Percentiles rank a stretch among this genome's conserved stretches.
Conservation (phyloP, 2,797 vertebrate genomes). For the Psittacula echo region DNA sequence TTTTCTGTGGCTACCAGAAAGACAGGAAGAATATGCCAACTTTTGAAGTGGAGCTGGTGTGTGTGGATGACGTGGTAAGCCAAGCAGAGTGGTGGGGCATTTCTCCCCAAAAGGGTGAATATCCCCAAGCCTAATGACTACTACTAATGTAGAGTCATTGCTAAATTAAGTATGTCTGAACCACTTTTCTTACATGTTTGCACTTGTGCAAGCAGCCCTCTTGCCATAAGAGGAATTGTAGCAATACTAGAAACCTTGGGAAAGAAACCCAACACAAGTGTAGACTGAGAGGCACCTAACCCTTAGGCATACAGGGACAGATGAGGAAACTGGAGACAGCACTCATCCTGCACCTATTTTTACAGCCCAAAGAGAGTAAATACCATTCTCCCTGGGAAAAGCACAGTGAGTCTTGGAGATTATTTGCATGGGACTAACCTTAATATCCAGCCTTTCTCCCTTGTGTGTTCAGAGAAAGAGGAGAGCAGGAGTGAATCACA, state of each 20-base stretch:
- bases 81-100: not conserved
- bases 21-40: not conserved
- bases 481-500: not conserved
- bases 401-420: not conserved
- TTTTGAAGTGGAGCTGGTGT: not conserved
- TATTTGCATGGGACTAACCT: not conserved
- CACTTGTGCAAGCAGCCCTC: not conserved
- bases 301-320: not conserved
- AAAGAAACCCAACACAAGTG: not conserved
- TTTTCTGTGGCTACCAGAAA: not conserved
- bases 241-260: not conserved
- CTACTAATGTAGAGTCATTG: not conserved
- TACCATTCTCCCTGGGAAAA: not conserved
- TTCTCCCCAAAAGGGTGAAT: not conserved
- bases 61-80: not conserved
- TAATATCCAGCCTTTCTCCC: not conserved
- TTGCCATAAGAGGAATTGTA: not conserved
- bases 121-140: not conserved
- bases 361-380: not conserved
- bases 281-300: not conserved
- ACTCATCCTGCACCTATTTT: not conserved
- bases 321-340: not conserved
- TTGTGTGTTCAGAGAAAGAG: not conserved
- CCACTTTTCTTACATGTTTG: not conserved
- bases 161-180: not conserved